Percentiles rank a stretch among this genome's conserved stretches.
These are phyloP conservation scores for Gephyroberyx darwinii DNA, from an alignment of 2,797 vertebrate species.

Conservation along the genomic window DNA sequence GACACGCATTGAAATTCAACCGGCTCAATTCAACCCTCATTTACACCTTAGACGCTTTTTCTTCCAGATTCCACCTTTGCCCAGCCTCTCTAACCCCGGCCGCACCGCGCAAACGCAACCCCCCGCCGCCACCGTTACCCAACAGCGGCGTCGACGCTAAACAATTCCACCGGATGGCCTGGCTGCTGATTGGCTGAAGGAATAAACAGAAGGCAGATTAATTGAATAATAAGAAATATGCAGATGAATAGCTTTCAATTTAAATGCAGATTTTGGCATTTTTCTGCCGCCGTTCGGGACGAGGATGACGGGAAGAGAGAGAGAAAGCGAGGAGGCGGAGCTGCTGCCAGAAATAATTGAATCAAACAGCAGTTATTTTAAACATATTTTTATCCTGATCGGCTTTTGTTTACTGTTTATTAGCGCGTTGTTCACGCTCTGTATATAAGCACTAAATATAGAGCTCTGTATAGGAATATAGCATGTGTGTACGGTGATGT, in stretches of 20 bases:
- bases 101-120: not conserved
- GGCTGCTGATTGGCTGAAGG: constrained; percentile 49
- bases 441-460: constrained; percentile 29
- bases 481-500: not conserved
- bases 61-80: constrained; percentile 1
- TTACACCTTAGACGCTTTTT: constrained; percentile 24
- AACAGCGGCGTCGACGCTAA: constrained; percentile 14
- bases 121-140: not conserved
- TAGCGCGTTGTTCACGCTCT: constrained; percentile 16
- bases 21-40: constrained; percentile 16
- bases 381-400: constrained; percentile 74
- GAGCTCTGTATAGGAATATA: too few species aligned
- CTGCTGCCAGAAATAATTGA: constrained; percentile 38
- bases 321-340: constrained; percentile 7
- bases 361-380: constrained; percentile 45
- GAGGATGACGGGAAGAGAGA: constrained; percentile 26
- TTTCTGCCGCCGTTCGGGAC: constrained; percentile 49
- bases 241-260: constrained; percentile 79
- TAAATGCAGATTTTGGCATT: constrained; percentile 85
- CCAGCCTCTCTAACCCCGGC: too few species aligned
- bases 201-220: constrained; percentile 58
- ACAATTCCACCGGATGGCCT: constrained; percentile 9
- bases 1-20: constrained; percentile 3
- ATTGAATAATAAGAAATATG: constrained; percentile 79
- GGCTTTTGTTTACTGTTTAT: constrained; percentile 56